Conservation (phyloP, 2,888 invertebrate genomes). For the Ganaspis brasiliensis region DNA sequence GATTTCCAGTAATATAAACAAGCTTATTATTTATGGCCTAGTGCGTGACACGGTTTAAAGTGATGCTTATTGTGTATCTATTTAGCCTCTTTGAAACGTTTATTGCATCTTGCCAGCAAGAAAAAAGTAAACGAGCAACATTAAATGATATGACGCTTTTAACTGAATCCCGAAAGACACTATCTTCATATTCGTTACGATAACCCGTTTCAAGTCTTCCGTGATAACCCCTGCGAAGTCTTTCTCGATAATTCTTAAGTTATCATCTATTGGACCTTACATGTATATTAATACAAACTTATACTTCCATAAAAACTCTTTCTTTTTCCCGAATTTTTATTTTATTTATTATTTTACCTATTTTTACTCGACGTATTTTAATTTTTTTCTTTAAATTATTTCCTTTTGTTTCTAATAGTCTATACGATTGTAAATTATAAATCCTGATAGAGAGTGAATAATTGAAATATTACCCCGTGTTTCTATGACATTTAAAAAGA, state of each 20-base stretch:
- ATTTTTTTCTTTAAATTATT: too few species aligned
- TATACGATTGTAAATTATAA: constrained; percentile 1
- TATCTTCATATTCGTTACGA: constrained; percentile 24
- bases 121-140: constrained; percentile 16
- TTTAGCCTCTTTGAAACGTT: constrained; percentile 17
- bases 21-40: too few species aligned
- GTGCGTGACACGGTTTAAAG: not conserved
- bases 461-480: not conserved
- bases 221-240: constrained; percentile 40
- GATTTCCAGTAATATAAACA: too few species aligned
- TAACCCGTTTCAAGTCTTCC: constrained; percentile 30
- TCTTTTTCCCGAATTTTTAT: not conserved
- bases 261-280: constrained; percentile 7
- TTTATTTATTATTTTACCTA: too few species aligned
- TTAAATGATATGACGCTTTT: not conserved
- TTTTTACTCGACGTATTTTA: too few species aligned
- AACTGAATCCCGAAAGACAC: constrained; percentile 30
- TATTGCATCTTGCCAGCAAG: not conserved
- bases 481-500: constrained; percentile 14
- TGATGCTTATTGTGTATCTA: not conserved
- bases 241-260: constrained; percentile 33
- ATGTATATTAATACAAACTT: not conserved
- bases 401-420: not conserved
- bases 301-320: not conserved
- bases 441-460: not conserved